These are phyloP conservation scores for Pseudocheirus occidentalis DNA, from an alignment of 2,797 vertebrate genomes.

Conservation along the genomic window DNA sequence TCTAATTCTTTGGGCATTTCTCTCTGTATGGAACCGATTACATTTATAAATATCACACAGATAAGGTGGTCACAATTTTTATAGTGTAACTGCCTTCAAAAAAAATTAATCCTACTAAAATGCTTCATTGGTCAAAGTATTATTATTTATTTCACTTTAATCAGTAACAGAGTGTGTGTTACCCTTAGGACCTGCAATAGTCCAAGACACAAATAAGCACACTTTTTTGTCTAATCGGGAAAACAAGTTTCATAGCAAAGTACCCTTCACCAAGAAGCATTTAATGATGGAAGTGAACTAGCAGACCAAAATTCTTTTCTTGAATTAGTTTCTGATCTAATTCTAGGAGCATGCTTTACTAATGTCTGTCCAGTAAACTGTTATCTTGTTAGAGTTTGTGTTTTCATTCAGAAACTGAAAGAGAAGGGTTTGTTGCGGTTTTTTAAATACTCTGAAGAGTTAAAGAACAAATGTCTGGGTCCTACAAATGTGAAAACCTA, in stretches of 20 bases:
- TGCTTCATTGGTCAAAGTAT: not conserved
- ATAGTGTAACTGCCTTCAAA: conserved; percentile 33
- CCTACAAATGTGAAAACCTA: not conserved
- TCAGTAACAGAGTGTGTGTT: not conserved
- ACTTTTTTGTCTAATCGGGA: not conserved
- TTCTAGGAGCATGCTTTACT: not conserved
- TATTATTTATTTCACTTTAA: not conserved
- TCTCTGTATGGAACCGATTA: conserved; percentile 9
- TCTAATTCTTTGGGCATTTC: conserved; percentile 27
- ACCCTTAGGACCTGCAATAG: not conserved
- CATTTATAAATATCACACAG: conserved; percentile 46
- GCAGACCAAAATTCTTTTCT: not conserved
- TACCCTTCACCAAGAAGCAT: not conserved
- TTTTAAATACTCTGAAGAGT: not conserved
- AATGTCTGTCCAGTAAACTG: not conserved
- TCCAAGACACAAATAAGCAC: not conserved
- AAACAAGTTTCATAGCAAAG: not conserved
- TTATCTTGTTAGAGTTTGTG: not conserved
- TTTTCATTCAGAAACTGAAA: not conserved
- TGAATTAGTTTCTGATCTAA: not conserved
- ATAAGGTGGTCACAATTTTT: conserved; percentile 30
- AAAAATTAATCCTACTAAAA: conserved; percentile 17
- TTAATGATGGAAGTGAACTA: not conserved
- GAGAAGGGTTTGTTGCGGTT: not conserved
- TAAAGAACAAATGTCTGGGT: not conserved